phyloP scores from a whole-genome alignment of 2,888 invertebrate species.

The Apomyelois bistriatella region DNA sequence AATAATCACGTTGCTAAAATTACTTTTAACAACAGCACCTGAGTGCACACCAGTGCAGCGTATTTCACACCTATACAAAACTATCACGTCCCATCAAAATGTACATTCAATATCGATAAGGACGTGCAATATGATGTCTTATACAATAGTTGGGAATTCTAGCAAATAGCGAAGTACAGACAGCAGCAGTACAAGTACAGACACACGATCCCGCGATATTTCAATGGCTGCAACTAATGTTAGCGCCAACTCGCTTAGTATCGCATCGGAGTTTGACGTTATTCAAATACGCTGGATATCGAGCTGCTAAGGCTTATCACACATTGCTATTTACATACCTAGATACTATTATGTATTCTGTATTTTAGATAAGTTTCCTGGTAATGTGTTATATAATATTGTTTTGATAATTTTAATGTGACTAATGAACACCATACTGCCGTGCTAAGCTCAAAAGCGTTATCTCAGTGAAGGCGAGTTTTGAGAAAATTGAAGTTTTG shows the following conservation, averaged over 20 bases:
- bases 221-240: constrained; percentile 27
- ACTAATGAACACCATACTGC: no score
- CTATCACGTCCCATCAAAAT: neutral
- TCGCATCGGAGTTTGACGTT: constrained; percentile 29
- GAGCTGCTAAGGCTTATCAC: constrained; percentile 21
- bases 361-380: no score
- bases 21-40: neutral
- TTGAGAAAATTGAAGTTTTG: no score
- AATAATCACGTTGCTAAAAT: neutral
- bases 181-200: neutral
- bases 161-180: neutral
- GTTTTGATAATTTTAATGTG: no score
- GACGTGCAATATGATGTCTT: constrained; percentile 5
- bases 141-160: constrained; percentile 1
- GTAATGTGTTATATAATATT: no score
- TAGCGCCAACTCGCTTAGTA: constrained; percentile 19
- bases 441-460: no score
- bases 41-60: neutral
- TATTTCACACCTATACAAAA: neutral
- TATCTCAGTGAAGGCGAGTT: no score
- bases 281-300: constrained; percentile 37
- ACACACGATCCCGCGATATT: constrained; percentile 33
- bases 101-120: neutral
- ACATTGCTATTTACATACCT: neutral
- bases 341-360: no score